Conservation (phyloP, 1,140 invertebrate genomes). For the Conopomorpha cramerella region DNA sequence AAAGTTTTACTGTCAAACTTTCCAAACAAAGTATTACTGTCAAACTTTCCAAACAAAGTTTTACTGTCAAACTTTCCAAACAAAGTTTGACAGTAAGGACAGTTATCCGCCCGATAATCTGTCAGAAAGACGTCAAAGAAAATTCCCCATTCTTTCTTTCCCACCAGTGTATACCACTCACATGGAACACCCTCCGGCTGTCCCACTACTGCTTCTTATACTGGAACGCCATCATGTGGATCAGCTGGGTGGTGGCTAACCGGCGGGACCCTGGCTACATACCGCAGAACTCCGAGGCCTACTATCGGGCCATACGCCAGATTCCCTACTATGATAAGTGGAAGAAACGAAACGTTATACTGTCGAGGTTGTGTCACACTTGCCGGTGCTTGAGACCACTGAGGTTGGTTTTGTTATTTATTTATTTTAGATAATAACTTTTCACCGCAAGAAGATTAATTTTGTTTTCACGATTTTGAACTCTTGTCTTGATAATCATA, state of each 20-base stretch:
- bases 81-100: too few species aligned
- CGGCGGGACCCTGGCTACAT: slow-evolving; percentile 88
- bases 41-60: too few species aligned
- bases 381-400: slow-evolving; percentile 85
- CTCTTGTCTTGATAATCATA: too few species aligned
- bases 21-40: too few species aligned
- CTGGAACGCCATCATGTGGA: slow-evolving; percentile 90
- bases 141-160: too few species aligned
- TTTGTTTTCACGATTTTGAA: too few species aligned
- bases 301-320: slow-evolving; percentile 86
- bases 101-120: too few species aligned
- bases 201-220: slow-evolving; percentile 90
- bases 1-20: too few species aligned
- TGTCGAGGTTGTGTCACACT: slow-evolving; percentile 87
- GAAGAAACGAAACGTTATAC: slow-evolving; percentile 83
- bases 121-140: too few species aligned
- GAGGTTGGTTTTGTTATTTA: slow-evolving; percentile 24
- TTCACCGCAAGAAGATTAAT: too few species aligned
- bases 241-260: slow-evolving; percentile 88
- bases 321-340: slow-evolving; percentile 89
- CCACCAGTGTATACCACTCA: slow-evolving; percentile 82
- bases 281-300: slow-evolving; percentile 85
- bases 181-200: slow-evolving; percentile 82
- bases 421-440: too few species aligned
- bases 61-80: too few species aligned